Conservation (phyloP, 2,888 invertebrate species). For the Diarsia rubi region DNA sequence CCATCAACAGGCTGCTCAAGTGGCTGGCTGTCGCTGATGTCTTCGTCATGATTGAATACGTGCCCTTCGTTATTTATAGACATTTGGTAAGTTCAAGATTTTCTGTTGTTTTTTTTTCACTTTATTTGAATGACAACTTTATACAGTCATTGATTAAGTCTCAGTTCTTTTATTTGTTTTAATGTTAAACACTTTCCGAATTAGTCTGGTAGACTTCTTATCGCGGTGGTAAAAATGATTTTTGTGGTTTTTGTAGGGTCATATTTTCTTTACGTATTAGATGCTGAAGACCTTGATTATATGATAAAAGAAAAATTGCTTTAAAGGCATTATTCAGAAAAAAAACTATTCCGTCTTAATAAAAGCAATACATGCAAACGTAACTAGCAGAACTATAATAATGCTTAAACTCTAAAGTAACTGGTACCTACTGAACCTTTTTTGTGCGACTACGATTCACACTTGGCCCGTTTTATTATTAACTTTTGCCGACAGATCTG, state of each 20-base stretch:
- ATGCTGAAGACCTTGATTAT: no score
- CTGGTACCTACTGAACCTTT: background rate
- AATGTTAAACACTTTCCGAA: no score
- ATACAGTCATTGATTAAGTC: background rate
- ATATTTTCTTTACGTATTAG: no score
- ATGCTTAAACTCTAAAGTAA: background rate
- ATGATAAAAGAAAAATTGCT: no score
- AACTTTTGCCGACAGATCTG: background rate
- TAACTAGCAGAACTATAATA: background rate
- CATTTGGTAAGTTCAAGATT: conserved; percentile 81
- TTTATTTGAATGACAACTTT: background rate
- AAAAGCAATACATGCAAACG: background rate
- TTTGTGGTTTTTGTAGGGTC: no score
- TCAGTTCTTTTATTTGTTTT: no score
- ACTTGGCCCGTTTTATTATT: background rate
- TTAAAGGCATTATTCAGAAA: no score
- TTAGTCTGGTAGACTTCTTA: no score
- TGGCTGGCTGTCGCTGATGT: conserved; percentile 97
- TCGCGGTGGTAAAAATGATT: no score
- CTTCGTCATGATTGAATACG: conserved; percentile 96
- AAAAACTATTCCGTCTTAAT: background rate
- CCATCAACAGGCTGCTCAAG: conserved; percentile 96
- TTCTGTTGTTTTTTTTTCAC: background rate
- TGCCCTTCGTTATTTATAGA: conserved; percentile 87
- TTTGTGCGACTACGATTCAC: background rate